These are phyloP conservation scores for Enteromius mattozi DNA, from an alignment of 2,797 vertebrate genomes.

Conservation along the genomic window DNA sequence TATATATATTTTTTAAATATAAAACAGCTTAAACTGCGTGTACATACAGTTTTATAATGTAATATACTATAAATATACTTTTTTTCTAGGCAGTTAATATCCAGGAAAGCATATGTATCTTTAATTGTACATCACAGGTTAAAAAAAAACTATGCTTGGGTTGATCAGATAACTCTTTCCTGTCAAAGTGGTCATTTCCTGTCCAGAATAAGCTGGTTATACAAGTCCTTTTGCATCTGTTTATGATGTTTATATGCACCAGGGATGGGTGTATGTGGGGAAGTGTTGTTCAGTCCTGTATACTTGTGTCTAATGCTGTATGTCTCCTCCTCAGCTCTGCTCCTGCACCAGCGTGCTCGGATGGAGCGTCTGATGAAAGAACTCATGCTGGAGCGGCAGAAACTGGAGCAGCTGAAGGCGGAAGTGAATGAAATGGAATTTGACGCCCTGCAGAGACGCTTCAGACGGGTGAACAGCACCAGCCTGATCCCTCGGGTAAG, in stretches of 20 bases:
- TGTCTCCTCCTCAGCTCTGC: conserved; percentile 82
- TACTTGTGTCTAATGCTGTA: background rate
- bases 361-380: conserved; percentile 98
- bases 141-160: background rate
- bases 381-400: conserved; percentile 89
- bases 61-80: background rate
- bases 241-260: background rate
- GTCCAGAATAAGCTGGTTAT: background rate
- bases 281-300: background rate
- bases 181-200: background rate
- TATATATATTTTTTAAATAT: background rate
- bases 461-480: conserved; percentile 93
- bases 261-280: background rate
- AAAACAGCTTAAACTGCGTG: background rate
- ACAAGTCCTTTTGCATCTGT: background rate
- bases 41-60: background rate
- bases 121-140: background rate
- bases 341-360: conserved; percentile 95
- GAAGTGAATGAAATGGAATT: conserved; percentile 98
- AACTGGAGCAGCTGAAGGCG: conserved; percentile 89
- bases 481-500: conserved; percentile 93
- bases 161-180: background rate
- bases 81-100: background rate
- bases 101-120: background rate
- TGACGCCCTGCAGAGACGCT: conserved; percentile 93